Base-by-base conservation (phyloP, 2,113 vertebrate species). In the Puma concolor region DNA sequence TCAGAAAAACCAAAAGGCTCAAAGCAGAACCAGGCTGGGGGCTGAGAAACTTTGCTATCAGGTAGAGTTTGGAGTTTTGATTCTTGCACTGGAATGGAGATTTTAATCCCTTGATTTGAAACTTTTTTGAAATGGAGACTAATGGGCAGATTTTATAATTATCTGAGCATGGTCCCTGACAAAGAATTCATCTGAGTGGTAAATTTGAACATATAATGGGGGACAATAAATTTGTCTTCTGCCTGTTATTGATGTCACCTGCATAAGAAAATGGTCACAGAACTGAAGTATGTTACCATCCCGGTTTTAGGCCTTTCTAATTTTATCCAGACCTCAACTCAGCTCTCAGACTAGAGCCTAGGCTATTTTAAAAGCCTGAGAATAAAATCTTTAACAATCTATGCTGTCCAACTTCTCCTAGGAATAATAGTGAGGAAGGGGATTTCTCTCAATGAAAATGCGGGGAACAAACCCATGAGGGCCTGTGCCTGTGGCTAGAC, bases 311-410 rank as follows among this genome's bases (percentile, higher is more conserved):
- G n/a, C 21, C 57, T 41, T 80, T 84, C 64, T 86, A 23, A 64
- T 93, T 94, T 74, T 86, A 92, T 25, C 96, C 81, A 69, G 74
- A 38, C 63, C 23, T 67, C 54, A 89, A 29, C 64, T 96, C 19
- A 48, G 66, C 41, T 90, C 64, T 91, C 69, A 66, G 50, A 72
- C 63, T 44, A 77, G 15, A 91, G 67, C 12, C 19, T 66, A 36
- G 64, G 23, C 63, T 80, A 74, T 92, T 92, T 96, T 79, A 72
- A 94, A 94, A 81, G 23, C n/a, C 19, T 0, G 1, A 92, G 67
- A 87, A 16, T 15, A 38, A 92, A 94, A 77, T 81, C 33, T 94
- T 94, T 69, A 92, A n/a, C 17, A 44, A 19, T 54, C 15, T 71
- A 63, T 48, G 48, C 36, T 81, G 41, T 25, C 10, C 41, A 57